Base-by-base conservation (phyloP, 2,113 vertebrate species). In the Burhinus bistriatus region DNA sequence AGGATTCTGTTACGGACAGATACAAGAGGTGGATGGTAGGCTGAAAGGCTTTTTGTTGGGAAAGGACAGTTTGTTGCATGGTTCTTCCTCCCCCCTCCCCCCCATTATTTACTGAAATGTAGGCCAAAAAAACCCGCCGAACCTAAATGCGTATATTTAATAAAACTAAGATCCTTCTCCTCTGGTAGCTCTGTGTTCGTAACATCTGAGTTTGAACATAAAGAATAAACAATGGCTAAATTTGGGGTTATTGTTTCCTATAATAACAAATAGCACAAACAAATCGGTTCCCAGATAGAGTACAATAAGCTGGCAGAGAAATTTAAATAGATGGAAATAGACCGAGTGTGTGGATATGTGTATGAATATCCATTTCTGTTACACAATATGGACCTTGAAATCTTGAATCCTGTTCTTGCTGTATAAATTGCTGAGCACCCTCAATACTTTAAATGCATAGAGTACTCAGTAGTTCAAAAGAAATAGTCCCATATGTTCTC, bases 331-430 rank as follows among this genome's bases (percentile, higher is more conserved):
- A 9, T 32, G 12, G 55, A 52, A 69, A 36, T 13, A 65, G 30
- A 30, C 4, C 0, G 1, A 36, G 29, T 10, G 10, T 30, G 34
- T 36, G 71, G 40, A 26, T 36, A 15, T 27, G 32, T 25, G 9
- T 12, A 4, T 22, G 22, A 62, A 52, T 19, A 45, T 14, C 84
- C 71, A 38, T 38, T 23, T 69, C 47, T 52, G 9, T 34, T 34
- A 17, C 6, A 29, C 30, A 30, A 0, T 0, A 4, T 4, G 14
- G 25, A 32, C 44, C 9, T 51, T 20, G 89, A 11, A 16, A 66
- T 44, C 66, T 20, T 34, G 30, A 44, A n/a, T 71, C 21, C 15
- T 2, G 1, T 15, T 64, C 52, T 45, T 54, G 29, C 44, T 26
- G 11, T 26, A 4, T 11, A 49, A 71, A 22, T 8, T 64, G 18